Base-by-base conservation (phyloP, 2,113 vertebrate species). In the Anolis sagrei region DNA sequence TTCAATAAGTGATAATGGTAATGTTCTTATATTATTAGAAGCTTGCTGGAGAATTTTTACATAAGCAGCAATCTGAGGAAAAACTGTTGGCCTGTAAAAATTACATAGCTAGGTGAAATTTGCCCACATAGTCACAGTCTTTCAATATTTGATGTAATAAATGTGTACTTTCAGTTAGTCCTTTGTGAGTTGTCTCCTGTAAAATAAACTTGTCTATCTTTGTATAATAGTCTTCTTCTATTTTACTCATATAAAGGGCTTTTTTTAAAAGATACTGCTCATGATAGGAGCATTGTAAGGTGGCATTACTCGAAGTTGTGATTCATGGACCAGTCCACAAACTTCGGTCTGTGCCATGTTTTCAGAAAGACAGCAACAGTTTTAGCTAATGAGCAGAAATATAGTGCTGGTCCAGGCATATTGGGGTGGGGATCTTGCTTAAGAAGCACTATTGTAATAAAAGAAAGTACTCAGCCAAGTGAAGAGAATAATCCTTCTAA, bases 71-170 rank as follows among this genome's bases (percentile, higher is more conserved):
- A 51, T 29, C 18, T 76, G 62, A 6, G 58, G 0, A 58, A 76
- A 39, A 34, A 61, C 76, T 39, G 7, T 4, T 34, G 39, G 4
- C 36, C 21, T 48, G 64, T 44, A 69, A 23, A 87, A 69, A 77
- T 77, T 77, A 69, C 34, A 61, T 13, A 82, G 14, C 18, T 64
- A 84, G 51, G 62, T 84, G 69, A 21, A 64, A 44, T 69, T 70
- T 82, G 19, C 64, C 7, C 7, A 62, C 14, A 34, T 29, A 21
- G 1, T 74, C 19, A 16, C 58, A 81, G 11, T 16, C 61, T 54
- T 64, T 64, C 18, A 86, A 81, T 76, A 69, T 75, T 76, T 66
- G 4, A 29, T 34, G 27, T 54, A 81, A 76, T 76, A 51, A 72
- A 54, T 18, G 23, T 82, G 48, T 82, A 82, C 48, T 29, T 54